A percentile compares a stretch with the other conserved stretches of the same genome.
Conservation (phyloP, 2,113 vertebrate genomes). For the Lates calcarifer region DNA sequence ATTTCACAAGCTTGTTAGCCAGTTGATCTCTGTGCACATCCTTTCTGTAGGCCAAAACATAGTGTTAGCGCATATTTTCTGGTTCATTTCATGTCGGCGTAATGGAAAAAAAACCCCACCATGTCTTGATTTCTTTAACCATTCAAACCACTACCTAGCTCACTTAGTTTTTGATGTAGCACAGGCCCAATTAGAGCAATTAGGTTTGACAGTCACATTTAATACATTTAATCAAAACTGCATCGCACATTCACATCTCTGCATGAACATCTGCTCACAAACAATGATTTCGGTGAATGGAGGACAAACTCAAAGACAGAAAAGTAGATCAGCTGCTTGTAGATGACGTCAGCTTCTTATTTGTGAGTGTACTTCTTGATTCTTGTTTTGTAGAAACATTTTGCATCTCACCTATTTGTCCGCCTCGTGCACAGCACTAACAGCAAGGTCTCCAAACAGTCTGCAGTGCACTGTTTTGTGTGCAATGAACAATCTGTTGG, state of each 20-base stretch:
- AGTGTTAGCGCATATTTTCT: conserved; percentile 1
- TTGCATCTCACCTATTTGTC: too few species aligned
- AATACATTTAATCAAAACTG: background rate
- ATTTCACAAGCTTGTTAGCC: conserved; percentile 51
- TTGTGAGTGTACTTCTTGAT: too few species aligned
- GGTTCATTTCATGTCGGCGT: background rate
- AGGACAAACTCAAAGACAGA: too few species aligned
- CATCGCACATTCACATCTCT: background rate
- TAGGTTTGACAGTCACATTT: background rate
- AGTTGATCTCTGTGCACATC: conserved; percentile 45
- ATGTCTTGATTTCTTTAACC: background rate
- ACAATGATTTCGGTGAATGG: too few species aligned
- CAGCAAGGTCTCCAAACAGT: too few species aligned
- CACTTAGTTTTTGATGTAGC: too few species aligned
- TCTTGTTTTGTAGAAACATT: too few species aligned
- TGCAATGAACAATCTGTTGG: conserved; percentile 31
- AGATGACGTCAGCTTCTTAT: too few species aligned
- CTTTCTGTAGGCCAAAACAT: conserved; percentile 23
- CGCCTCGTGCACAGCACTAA: too few species aligned
- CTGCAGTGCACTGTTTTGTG: background rate
- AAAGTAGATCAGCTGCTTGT: too few species aligned
- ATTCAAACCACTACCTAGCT: too few species aligned
- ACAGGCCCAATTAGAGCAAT: conserved; percentile 11
- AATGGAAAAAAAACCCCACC: background rate
- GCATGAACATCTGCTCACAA: too few species aligned